Base-by-base conservation (phyloP, 2,113 vertebrate genomes). In the Emydura subglobosa region DNA sequence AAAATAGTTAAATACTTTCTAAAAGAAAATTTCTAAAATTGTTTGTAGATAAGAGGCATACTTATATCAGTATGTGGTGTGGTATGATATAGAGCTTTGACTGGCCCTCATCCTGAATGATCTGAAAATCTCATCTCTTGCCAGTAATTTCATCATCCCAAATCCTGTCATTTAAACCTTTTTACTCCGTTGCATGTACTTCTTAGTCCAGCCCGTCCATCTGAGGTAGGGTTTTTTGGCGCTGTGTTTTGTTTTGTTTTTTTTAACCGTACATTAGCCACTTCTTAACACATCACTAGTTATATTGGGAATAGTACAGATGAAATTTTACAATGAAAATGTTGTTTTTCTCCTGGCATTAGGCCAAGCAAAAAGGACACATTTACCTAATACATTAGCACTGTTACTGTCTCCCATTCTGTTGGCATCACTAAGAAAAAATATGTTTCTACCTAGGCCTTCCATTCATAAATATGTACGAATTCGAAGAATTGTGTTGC, bases 311-410 rank as follows among this genome's bases (percentile, higher is more conserved):
- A 92, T 42, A 82, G 54, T 76, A 72, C 76, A 42, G 24, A 34
- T 74, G 44, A 68, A 92, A 85, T 59, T 59, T 11, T 61, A 47
- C 57, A 91, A 68, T 84, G 89, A 91, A 81, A 96, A 88, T 72
- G 50, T 88, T 92, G 72, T 80, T 10, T 76, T 44, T 42, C 14
- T 44, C 91, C 90, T 91, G 81, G 50, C 49, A 94, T 85, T 83
- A 78, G 10, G 82, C 39, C 83, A 91, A 7, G 31, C 91, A 79
- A 54, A 87, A 92, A 96, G 42, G 57, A 81, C 68, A 85, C 34
- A 34, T 78, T 39, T n/a, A 49, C 65, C 61, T 27, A 55, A 79
- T 74, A 50, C 21, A 79, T 11, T 4, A 2, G 2, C 79, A 90
- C 49, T 22, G 42, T 61, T 16, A 21, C 14, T 25, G 2, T 16